Percentiles rank a stretch among this genome's conserved stretches.
Conservation (phyloP, 2,888 invertebrate species). For the Eumacrocentrus americanus region DNA sequence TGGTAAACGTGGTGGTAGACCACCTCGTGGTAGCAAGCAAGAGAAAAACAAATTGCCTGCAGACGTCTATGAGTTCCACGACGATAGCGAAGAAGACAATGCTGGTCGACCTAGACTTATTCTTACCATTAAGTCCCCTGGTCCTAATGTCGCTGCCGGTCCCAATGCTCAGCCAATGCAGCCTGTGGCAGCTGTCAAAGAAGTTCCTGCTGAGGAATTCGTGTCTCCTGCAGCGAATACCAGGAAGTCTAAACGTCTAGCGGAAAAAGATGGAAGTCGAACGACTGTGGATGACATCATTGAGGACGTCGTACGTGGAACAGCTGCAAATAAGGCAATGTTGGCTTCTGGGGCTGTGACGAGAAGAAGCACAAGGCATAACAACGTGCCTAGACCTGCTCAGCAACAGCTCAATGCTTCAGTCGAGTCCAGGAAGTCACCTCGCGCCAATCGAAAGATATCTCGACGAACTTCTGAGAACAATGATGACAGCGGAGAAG, state of each 20-base stretch:
- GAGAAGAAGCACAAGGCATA: conserved; percentile 67
- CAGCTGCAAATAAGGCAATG: conserved; percentile 60
- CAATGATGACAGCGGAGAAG: conserved; percentile 69
- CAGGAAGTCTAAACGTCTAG: conserved; percentile 79
- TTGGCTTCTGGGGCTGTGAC: conserved; percentile 57
- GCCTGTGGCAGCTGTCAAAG: conserved; percentile 62
- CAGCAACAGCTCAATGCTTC: conserved; percentile 40
- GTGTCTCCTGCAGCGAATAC: conserved; percentile 72
- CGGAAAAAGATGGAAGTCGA: conserved; percentile 77
- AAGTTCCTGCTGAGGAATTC: conserved; percentile 67
- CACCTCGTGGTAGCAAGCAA: conserved; percentile 55
- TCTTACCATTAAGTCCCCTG: conserved; percentile 80
- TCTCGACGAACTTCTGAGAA: conserved; percentile 72
- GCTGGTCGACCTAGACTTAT: conserved; percentile 75
- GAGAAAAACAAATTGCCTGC: conserved; percentile 69
- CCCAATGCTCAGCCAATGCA: conserved; percentile 59
- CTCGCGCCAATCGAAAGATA: conserved; percentile 68
- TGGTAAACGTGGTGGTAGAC: conserved; percentile 59
- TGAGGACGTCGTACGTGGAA: conserved; percentile 84
- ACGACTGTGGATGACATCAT: conserved; percentile 86
- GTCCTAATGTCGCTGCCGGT: conserved; percentile 50
- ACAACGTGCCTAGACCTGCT: conserved; percentile 38
- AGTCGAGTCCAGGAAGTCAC: conserved; percentile 66
- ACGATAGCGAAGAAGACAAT: conserved; percentile 80
- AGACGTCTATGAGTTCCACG: conserved; percentile 90